Percentiles rank a stretch among this genome's conserved stretches.
Conservation (phyloP, 2,113 vertebrate species). For the Zapus hudsonius region DNA sequence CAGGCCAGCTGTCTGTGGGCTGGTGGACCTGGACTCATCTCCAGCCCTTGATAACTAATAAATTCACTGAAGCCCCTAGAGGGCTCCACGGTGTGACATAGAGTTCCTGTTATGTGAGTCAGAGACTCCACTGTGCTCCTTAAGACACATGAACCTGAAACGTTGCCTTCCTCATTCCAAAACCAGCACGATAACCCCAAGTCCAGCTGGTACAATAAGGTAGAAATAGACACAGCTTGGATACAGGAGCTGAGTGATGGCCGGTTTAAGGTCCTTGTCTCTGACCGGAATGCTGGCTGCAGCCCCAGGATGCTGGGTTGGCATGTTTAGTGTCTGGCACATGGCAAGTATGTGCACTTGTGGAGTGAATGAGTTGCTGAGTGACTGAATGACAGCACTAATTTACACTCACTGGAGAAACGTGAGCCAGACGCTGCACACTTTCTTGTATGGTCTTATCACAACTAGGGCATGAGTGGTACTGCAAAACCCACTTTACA, state of each 20-base stretch:
- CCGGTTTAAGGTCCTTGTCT: neutral
- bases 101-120: neutral
- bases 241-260: neutral
- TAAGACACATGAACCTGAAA: neutral
- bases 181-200: neutral
- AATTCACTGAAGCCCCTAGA: neutral
- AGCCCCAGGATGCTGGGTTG: too few relatives aligned
- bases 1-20: neutral
- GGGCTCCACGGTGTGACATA: neutral
- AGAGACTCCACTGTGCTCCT: neutral
- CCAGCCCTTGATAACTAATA: neutral
- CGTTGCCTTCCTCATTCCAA: neutral
- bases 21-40: neutral
- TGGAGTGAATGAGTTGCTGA: neutral
- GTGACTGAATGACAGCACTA: neutral
- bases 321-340: neutral
- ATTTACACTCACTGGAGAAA: accelerated
- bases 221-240: neutral
- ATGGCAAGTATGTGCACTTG: neutral
- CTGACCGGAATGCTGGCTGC: neutral
- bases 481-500: neutral
- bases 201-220: neutral
- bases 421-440: accelerated
- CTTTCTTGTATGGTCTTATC: too few relatives aligned
- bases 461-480: neutral